phyloP scores from a whole-genome alignment of 2,113 vertebrate genomes.

The Alouatta palliata region DNA sequence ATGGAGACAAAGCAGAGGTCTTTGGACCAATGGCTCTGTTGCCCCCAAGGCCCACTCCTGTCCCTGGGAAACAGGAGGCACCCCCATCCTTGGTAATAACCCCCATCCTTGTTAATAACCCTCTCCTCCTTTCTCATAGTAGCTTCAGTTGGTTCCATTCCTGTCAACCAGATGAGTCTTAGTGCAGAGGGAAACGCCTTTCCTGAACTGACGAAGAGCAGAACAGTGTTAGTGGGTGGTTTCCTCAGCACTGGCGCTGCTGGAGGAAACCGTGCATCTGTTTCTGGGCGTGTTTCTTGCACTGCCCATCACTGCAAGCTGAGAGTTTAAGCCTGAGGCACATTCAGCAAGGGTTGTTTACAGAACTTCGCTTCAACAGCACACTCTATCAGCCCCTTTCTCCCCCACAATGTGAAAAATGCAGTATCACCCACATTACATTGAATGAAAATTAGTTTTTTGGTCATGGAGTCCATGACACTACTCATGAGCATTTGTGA shows the following conservation, averaged over 20 bases:
- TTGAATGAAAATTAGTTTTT: not conserved
- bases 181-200: not conserved
- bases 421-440: not conserved
- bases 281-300: not conserved
- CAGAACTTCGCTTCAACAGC: not conserved
- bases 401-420: not conserved
- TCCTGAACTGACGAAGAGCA: not conserved
- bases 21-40: not conserved
- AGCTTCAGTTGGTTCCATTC: too few species aligned
- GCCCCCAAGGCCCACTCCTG: accelerated
- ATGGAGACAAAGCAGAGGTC: accelerated
- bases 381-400: too few species aligned
- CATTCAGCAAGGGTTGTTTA: not conserved
- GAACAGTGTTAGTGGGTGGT: accelerated
- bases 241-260: accelerated
- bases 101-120: too few species aligned
- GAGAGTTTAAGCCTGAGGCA: accelerated
- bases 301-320: accelerated
- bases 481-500: not conserved
- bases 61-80: not conserved
- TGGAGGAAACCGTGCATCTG: not conserved
- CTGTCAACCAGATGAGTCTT: not conserved
- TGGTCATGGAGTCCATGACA: not conserved
- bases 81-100: accelerated
- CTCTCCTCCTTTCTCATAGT: not conserved